Base-by-base conservation (phyloP, 2,888 invertebrate species). In the Oasisia sp. region DNA sequence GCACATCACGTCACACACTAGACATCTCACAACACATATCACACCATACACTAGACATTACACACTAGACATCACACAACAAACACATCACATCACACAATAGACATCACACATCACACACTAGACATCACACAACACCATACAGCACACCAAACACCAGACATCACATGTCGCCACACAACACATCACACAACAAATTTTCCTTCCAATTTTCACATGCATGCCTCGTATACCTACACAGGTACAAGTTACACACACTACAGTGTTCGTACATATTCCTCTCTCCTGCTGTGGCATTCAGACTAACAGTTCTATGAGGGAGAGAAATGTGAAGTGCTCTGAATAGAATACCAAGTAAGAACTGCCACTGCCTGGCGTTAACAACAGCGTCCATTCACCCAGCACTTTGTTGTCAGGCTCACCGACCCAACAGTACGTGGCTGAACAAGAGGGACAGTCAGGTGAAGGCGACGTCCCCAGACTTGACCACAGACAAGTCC, bases 401-500 rank as follows among this genome's bases (percentile, higher is more conserved):
- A 45, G 8, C 45, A 50, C 14, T 50, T 7, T 50, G 50, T 74
- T 74, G 74, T 74, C 74, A 74, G 74, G 74, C 74, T 14, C 74
- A 74, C 27, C 27, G 74, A 74, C 74, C 74, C 19, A 74, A 74
- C 74, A 74, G 74, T 74, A 74, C 74, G 27, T 74, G 74, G 91
- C 89, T 38, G 92, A 45, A 27, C 56, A 58, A 32, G 90, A 89
- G n/a, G 56, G 90, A 74, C 32, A 89, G 56, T 90, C n/a, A 74
- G 27, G 74, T n/a, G 27, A 74, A 74, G n/a, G 74, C 27, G 27
- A n/a, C 19, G 7, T 74, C 74, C 27, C 74, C 74, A n/a, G 74
- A 74, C 74, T 74, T 50, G 44, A 12, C 32, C 32, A 27, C 91
- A n/a, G 92, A 92, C 19, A 89, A 92, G 50, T 44, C 50, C 50